These are phyloP conservation scores for Drosophila ambigua DNA, from an alignment of 1,140 invertebrate species.

Conservation along the genomic window DNA sequence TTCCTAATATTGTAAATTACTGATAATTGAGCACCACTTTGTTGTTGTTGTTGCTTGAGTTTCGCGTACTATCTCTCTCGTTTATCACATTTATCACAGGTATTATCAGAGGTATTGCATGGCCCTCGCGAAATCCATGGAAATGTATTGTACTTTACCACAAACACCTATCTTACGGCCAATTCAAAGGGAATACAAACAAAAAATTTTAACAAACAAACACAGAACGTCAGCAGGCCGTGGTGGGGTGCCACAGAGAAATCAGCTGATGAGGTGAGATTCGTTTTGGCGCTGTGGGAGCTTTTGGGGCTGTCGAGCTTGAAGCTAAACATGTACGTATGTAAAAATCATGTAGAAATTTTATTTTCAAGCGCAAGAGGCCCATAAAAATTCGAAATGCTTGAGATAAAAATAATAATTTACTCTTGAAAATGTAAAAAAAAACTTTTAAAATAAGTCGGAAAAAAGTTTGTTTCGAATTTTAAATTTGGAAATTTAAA, in stretches of 20 bases:
- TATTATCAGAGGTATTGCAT: conserved; percentile 19
- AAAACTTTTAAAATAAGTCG: no score
- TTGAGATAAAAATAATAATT: no score
- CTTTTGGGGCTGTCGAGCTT: conserved; percentile 13
- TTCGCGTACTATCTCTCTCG: conserved; percentile 6
- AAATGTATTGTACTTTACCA: not conserved
- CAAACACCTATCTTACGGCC: not conserved
- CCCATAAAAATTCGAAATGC: no score
- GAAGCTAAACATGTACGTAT: no score
- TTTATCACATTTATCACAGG: conserved; percentile 23
- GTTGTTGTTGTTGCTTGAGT: not conserved
- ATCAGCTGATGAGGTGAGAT: conserved; percentile 43
- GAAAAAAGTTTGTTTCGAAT: no score
- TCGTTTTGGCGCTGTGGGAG: conserved; percentile 8
- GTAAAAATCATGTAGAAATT: no score
- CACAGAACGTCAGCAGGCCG: not conserved
- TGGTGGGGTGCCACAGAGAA: no score
- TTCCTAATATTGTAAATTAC: conserved; percentile 31
- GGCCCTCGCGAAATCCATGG: conserved; percentile 6
- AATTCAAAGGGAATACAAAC: conserved; percentile 19
- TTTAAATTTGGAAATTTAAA: no score
- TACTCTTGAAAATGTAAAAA: no score
- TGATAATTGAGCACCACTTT: conserved; percentile 34
- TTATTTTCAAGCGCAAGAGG: no score
- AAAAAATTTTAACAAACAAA: conserved; percentile 15